These are phyloP conservation scores for Microcebus tavaratra DNA, from an alignment of 2,113 vertebrate genomes.

Conservation along the genomic window DNA sequence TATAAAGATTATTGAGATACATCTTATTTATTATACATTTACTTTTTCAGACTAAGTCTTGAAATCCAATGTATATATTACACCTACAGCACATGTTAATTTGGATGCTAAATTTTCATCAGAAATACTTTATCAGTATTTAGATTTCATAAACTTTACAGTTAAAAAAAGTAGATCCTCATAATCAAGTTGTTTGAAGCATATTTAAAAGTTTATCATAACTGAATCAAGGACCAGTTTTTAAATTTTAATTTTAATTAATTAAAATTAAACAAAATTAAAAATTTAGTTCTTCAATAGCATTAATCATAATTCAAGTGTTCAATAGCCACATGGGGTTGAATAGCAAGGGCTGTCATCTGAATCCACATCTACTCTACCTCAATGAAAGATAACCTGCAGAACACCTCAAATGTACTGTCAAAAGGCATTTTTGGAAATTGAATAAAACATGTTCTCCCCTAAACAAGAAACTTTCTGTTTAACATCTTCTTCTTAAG, in stretches of 20 bases:
- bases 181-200: background rate
- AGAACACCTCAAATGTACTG: background rate
- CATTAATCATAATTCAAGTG: background rate
- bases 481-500: background rate
- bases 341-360: background rate
- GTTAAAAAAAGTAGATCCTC: background rate
- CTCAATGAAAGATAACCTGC: background rate
- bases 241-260: background rate
- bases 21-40: background rate
- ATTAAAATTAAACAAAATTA: background rate
- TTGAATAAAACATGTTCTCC: background rate
- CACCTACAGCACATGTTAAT: background rate
- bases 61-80: background rate
- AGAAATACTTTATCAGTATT: background rate
- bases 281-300: background rate
- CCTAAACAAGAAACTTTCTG: constrained; percentile 6
- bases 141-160: background rate
- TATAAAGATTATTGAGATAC: background rate
- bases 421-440: background rate
- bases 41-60: background rate
- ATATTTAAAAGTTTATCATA: constrained; percentile 12
- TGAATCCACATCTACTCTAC: background rate
- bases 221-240: background rate
- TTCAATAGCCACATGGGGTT: background rate
- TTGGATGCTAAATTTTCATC: background rate